Conservation (phyloP, 2,113 vertebrate genomes). For the Sylvia atricapilla region DNA sequence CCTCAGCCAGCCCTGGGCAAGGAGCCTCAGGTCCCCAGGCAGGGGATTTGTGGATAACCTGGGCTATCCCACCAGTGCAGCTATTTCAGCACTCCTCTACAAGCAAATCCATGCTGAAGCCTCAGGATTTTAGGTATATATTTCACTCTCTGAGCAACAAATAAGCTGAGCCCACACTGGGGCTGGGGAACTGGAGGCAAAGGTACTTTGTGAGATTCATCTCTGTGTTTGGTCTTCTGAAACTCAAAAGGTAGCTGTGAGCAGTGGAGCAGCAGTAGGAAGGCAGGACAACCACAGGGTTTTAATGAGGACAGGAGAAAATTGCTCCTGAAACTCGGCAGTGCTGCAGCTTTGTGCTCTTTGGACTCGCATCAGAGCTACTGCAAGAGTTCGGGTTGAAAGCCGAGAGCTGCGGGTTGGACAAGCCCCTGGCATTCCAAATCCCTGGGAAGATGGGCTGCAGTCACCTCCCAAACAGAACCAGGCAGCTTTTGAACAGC, state of each 20-base stretch:
- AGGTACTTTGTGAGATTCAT: not conserved
- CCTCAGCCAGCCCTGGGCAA: accelerated
- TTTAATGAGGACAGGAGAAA: not conserved
- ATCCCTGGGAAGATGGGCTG: not conserved
- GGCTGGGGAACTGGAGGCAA: not conserved
- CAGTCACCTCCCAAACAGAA: not conserved
- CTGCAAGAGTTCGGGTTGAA: not conserved
- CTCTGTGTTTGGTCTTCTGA: not conserved
- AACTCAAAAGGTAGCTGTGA: not conserved
- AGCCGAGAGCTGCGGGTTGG: not conserved
- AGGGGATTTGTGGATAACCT: not conserved
- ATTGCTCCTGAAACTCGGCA: not conserved
- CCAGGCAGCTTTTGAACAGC: not conserved
- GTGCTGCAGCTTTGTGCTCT: not conserved
- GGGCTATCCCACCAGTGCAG: not conserved
- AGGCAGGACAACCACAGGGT: not conserved
- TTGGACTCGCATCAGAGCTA: not conserved
- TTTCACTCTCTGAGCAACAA: not conserved
- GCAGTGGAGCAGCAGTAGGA: not conserved
- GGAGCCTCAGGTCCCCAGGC: not conserved
- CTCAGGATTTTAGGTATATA: not conserved
- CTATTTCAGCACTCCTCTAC: not conserved
- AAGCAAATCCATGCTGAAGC: not conserved
- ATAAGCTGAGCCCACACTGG: not conserved
- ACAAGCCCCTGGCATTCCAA: not conserved